Evolutionary conservation across 2,797 vertebrate species (phyloP).

Genomic region (Heterohyrax brucei): DNA sequence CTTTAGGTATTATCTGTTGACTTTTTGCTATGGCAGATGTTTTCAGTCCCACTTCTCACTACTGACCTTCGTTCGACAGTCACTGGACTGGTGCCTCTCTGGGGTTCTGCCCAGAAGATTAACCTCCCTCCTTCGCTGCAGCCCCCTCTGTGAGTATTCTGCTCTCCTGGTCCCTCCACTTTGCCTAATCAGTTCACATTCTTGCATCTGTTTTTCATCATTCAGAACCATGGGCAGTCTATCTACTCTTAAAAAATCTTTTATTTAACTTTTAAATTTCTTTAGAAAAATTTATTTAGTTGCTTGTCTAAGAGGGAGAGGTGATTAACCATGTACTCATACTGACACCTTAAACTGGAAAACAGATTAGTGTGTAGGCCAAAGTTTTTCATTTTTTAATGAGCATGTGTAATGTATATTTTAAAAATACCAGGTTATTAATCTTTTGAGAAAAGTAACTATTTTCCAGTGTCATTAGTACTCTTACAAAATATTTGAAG

Average conservation of each 20-base stretch:
- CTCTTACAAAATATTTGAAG: conserved; percentile 47
- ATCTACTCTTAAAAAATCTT: not conserved
- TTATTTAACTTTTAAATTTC: conserved; percentile 46
- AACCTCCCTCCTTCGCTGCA: conserved; percentile 65
- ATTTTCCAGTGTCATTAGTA: conserved; percentile 6
- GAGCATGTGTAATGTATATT: not conserved
- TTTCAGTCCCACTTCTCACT: conserved; percentile 80
- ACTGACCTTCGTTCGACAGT: conserved; percentile 72
- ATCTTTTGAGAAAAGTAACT: conserved; percentile 39
- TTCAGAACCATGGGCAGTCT: conserved; percentile 52
- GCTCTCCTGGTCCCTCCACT: conserved; percentile 46
- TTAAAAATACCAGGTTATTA: not conserved
- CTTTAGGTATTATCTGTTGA: conserved; percentile 81
- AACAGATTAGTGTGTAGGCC: conserved; percentile 15
- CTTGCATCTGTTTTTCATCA: conserved; percentile 61
- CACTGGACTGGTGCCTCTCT: conserved; percentile 70
- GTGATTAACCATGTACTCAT: not conserved
- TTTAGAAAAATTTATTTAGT: conserved; percentile 42
- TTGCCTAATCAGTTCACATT: not conserved
- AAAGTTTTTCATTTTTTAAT: not conserved
- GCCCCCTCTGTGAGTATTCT: conserved; percentile 79
- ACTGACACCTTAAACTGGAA: not conserved
- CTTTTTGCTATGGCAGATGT: conserved; percentile 81
- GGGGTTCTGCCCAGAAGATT: conserved; percentile 79
- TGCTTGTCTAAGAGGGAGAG: conserved; percentile 43